Percentiles rank a stretch among this genome's conserved stretches.
Conservation (phyloP, 2,888 invertebrate species). For the Apoda limacodes region DNA sequence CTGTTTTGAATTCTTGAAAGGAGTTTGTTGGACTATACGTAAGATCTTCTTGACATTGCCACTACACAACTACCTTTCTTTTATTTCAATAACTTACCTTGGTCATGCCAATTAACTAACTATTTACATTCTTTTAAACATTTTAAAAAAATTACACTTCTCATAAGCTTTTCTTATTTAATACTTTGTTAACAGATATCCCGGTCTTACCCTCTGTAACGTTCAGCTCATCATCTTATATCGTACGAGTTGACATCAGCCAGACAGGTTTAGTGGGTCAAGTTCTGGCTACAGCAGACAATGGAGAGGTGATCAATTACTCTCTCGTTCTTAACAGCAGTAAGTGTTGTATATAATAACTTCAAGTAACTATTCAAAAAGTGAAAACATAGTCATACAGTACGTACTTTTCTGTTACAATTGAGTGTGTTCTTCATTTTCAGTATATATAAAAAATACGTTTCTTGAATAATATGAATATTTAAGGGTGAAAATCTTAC, state of each 20-base stretch:
- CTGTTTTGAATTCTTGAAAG: too few species aligned
- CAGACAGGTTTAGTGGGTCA: constrained; percentile 39
- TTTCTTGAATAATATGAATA: too few species aligned
- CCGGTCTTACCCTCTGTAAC: constrained; percentile 30
- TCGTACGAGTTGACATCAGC: constrained; percentile 29
- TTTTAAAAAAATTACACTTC: constrained; percentile 7
- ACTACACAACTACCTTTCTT: too few species aligned
- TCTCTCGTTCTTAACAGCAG: constrained; percentile 34
- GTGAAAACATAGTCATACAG: too few species aligned
- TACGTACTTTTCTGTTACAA: too few species aligned
- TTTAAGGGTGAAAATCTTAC: too few species aligned
- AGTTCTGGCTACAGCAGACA: constrained; percentile 42
- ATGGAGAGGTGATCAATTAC: constrained; percentile 39
- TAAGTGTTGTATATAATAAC: constrained; percentile 27
- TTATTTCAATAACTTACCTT: not conserved
- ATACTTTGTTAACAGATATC: constrained; percentile 26
- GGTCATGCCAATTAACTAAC: not conserved
- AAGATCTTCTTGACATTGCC: too few species aligned
- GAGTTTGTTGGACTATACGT: too few species aligned
- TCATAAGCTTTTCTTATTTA: not conserved
- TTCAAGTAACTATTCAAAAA: too few species aligned
- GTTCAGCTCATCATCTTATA: constrained; percentile 38
- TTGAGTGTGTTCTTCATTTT: too few species aligned
- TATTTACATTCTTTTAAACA: too few species aligned
- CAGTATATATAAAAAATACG: too few species aligned